phyloP scores from a whole-genome alignment of 2,113 vertebrate species.

The Ranitomeya imitator region DNA sequence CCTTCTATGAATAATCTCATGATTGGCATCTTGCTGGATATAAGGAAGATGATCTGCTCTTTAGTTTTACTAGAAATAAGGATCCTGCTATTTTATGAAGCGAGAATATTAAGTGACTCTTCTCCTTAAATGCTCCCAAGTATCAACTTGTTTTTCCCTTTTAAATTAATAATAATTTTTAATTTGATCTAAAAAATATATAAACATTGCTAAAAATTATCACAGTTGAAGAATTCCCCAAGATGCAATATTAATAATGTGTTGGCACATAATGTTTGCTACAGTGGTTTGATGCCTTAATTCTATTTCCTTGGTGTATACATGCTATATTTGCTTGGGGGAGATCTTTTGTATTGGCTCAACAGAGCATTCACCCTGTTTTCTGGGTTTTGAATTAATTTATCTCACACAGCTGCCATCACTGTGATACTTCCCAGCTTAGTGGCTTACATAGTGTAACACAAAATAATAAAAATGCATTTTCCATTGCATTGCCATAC shows the following conservation, averaged over 20 bases:
- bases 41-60: slow-evolving; percentile 26
- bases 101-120: not conserved
- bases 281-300: slow-evolving; percentile 69
- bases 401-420: slow-evolving; percentile 45
- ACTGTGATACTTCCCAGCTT: slow-evolving; percentile 18
- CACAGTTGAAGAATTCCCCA: slow-evolving; percentile 69
- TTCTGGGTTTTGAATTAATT: slow-evolving; percentile 68
- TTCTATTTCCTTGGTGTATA: slow-evolving; percentile 70
- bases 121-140: slow-evolving; percentile 47
- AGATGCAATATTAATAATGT: slow-evolving; percentile 72
- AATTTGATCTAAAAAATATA: slow-evolving; percentile 52
- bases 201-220: slow-evolving; percentile 64
- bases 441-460: not conserved
- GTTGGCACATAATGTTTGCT: slow-evolving; percentile 69
- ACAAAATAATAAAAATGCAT: not conserved
- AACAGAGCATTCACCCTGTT: slow-evolving; percentile 63
- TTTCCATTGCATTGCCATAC: not conserved
- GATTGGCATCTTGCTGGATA: slow-evolving; percentile 62
- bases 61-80: slow-evolving; percentile 27
- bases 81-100: slow-evolving; percentile 23
- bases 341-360: slow-evolving; percentile 66
- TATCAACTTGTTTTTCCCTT: not conserved
- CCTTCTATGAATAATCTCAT: slow-evolving; percentile 60
- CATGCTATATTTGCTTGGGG: slow-evolving; percentile 70
- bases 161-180: not conserved